Evolutionary conservation across 2,888 invertebrate genomes (phyloP), one percentile per base, ranked within the genome.

Genomic region (Sclerodermus sp.): DNA sequence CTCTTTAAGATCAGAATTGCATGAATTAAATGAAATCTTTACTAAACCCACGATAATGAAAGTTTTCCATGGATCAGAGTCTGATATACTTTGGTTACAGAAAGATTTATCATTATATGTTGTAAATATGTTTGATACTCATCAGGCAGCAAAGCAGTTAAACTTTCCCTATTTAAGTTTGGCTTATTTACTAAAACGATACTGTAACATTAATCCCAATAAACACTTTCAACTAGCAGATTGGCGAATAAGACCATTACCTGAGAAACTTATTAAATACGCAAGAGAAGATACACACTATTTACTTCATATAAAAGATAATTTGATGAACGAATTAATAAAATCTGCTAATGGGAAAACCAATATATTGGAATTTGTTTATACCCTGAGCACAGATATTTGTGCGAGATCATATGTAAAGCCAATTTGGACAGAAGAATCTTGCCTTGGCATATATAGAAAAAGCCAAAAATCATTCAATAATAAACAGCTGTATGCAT

Each of bases 81-180:
- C 75, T 52, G 98, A 99, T 73, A 83, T 99, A 14, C 80, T 87
- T 30, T 99, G 99, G 98, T 80, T 99, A 29, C 99, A 99, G 77
- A 83, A 95, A 13, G 99, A 99, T 82, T 86, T 98, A 48, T 91
- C 95, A 0, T 74, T 99, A 1, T 99, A 99, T 74, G 80, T 99
- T 1, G 96, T 99, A 1, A 96, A 97, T 62, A 85, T 99, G 87
- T 97, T 99, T 75, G 99, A 99, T 77, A 99, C 98, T 0, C 87
- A 93, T 71, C 88, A 90, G 72, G 97, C 96, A 0, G 88, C 93
- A 0, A 85, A 88, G 58, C 81, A 85, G 1, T 81, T 98, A 1
- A 83, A 85, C 17, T 82, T 90, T 54, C 80, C 86, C 0, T 84
- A 86, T 13, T 80, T 89, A 1, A 93, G 94, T 2, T 80, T 93